These are phyloP conservation scores for Chionis minor DNA, from an alignment of 2,113 vertebrate species.

Conservation along the genomic window DNA sequence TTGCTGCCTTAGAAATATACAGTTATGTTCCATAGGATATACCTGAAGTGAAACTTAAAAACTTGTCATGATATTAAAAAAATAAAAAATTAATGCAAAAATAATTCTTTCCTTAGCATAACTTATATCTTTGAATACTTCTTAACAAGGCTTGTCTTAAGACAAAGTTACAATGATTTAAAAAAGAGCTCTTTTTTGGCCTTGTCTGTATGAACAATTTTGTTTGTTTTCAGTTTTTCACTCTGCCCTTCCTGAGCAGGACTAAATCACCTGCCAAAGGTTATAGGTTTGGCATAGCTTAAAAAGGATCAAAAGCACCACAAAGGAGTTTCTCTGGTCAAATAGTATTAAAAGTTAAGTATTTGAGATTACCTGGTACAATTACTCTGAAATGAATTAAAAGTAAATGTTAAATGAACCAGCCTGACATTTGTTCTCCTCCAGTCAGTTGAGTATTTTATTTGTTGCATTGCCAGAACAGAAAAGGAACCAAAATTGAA, in stretches of 20 bases:
- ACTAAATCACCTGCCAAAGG: not conserved
- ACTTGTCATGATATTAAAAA: not conserved
- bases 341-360: slow-evolving; percentile 38
- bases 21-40: not conserved
- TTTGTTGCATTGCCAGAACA: slow-evolving; percentile 50
- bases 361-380: slow-evolving; percentile 46
- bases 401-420: slow-evolving; percentile 45
- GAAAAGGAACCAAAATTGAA: slow-evolving; percentile 5
- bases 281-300: slow-evolving; percentile 27
- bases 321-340: slow-evolving; percentile 21
- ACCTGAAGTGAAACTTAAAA: not conserved
- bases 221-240: not conserved
- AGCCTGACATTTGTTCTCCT: not conserved
- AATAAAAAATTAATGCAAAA: not conserved
- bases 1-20: not conserved
- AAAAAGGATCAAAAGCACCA: slow-evolving; percentile 50
- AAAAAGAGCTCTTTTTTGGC: not conserved
- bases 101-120: not conserved
- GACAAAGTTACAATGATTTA: not conserved
- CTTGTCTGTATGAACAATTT: not conserved
- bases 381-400: slow-evolving; percentile 71
- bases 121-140: not conserved
- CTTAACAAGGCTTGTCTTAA: not conserved
- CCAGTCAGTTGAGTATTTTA: not conserved
- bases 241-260: not conserved